A percentile compares a stretch with the other conserved stretches of the same genome.
These are phyloP conservation scores for Sitta carolinensis DNA, from an alignment of 2,797 vertebrate species.

Conservation along the genomic window DNA sequence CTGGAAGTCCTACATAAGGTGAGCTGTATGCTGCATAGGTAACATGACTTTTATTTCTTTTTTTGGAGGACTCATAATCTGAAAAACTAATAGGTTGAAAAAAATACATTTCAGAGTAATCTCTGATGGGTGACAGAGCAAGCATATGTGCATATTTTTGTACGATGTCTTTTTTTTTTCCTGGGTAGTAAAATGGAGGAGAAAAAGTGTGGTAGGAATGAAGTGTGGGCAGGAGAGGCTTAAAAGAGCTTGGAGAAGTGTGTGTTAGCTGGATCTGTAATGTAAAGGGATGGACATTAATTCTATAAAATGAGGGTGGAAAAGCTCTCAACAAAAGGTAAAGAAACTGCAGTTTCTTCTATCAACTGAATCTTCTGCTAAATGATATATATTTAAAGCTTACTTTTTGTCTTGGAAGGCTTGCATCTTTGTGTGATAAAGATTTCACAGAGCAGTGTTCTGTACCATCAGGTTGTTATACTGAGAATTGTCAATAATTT, in stretches of 20 bases:
- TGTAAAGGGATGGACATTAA: not conserved
- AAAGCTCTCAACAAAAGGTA: not conserved
- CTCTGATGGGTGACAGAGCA: not conserved
- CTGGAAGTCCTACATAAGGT: not conserved
- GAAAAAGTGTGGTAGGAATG: not conserved
- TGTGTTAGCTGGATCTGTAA: not conserved
- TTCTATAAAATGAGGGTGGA: not conserved
- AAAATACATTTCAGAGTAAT: not conserved
- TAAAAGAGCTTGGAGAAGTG: not conserved
- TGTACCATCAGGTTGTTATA: not conserved
- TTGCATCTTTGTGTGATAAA: not conserved
- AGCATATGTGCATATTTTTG: accelerated
- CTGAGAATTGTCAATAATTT: not conserved
- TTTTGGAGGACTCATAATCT: not conserved
- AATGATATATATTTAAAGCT: not conserved
- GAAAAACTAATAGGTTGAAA: not conserved
- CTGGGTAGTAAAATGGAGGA: not conserved
- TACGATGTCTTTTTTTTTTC: not conserved
- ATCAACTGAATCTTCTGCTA: not conserved
- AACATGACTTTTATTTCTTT: not conserved
- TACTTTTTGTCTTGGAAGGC: not conserved
- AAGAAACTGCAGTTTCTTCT: not conserved
- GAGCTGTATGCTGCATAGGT: not conserved
- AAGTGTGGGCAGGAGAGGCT: not conserved
- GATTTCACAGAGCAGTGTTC: not conserved